phyloP scores from a whole-genome alignment of 2,797 vertebrate genomes.

The Lateolabrax maculatus region DNA sequence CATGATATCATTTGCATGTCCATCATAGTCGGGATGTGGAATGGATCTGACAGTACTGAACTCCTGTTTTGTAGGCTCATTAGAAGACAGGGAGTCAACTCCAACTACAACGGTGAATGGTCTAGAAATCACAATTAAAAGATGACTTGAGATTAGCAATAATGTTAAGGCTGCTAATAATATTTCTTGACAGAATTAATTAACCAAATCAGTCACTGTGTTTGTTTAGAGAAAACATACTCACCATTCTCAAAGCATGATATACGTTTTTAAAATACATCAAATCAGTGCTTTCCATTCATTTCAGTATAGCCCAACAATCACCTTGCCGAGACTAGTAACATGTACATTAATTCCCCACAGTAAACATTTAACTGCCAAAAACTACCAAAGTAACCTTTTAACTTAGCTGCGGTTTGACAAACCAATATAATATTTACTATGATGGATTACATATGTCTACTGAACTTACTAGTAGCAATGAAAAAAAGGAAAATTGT shows the following conservation, averaged over 20 bases:
- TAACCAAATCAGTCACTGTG: background rate
- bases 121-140: conserved; percentile 53
- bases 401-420: background rate
- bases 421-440: background rate
- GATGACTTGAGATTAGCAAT: background rate
- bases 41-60: conserved; percentile 44
- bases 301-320: background rate
- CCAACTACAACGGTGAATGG: conserved; percentile 72
- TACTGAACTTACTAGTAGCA: background rate
- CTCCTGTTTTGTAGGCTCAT: conserved; percentile 64
- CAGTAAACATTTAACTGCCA: background rate
- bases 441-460: background rate
- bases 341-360: background rate
- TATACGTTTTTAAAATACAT: background rate
- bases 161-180: background rate
- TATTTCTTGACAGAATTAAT: background rate
- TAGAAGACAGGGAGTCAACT: conserved; percentile 44
- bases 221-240: background rate
- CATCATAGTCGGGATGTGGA: conserved; percentile 69
- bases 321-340: background rate
- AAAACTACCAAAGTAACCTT: too few relatives aligned
- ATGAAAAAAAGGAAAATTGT: background rate
- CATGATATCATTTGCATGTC: conserved; percentile 77
- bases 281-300: conserved; percentile 1
- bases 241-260: background rate